Conservation (phyloP, 2,113 vertebrate genomes). For the Fulmarus glacialis region DNA sequence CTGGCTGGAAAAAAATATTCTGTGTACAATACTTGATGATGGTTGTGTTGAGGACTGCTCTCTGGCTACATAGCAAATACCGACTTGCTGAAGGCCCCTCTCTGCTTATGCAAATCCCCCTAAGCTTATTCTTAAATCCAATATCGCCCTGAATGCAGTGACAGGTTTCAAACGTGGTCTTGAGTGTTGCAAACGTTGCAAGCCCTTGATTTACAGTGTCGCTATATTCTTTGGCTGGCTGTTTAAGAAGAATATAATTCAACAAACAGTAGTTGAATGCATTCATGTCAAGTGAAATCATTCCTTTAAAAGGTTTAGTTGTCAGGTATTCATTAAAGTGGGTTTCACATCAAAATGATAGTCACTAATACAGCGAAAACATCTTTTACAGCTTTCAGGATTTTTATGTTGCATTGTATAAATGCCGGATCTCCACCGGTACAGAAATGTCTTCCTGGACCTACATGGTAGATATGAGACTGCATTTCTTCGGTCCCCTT, state of each 20-base stretch:
- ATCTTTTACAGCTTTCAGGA: constrained; percentile 43
- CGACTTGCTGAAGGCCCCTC: background rate
- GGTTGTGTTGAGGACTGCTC: background rate
- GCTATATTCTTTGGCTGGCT: constrained; percentile 49
- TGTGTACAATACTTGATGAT: background rate
- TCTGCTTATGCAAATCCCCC: background rate
- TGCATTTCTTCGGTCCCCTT: background rate
- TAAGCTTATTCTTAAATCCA: background rate
- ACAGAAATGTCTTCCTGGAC: background rate
- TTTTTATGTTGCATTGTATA: background rate
- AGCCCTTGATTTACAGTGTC: background rate
- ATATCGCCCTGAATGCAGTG: background rate
- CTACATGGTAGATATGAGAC: fast-evolving
- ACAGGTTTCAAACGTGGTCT: background rate
- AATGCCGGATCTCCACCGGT: background rate
- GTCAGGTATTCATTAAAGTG: constrained; percentile 80
- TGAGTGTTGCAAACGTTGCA: background rate
- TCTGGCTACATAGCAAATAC: background rate
- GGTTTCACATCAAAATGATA: constrained; percentile 76
- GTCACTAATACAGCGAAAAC: constrained; percentile 75
- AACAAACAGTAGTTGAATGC: constrained; percentile 73
- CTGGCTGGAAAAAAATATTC: background rate
- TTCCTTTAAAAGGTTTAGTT: constrained; percentile 71
- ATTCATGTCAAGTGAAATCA: constrained; percentile 72
- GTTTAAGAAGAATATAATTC: constrained; percentile 57